phyloP scores from a whole-genome alignment of 2,113 vertebrate species.

The Choloepus hoffmanni region DNA sequence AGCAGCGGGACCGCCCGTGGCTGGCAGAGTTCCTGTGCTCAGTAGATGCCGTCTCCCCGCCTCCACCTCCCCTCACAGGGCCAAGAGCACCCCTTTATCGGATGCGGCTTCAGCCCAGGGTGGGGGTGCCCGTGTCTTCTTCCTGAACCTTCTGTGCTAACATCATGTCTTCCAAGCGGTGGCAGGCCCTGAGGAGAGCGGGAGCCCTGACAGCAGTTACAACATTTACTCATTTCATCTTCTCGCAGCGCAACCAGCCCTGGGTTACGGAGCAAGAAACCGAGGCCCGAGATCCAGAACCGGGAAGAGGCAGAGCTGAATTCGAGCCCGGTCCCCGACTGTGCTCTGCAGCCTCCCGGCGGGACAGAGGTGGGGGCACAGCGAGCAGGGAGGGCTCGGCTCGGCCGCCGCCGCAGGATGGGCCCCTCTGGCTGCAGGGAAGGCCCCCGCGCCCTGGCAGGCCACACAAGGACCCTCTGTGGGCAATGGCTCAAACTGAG shows the following conservation, averaged over 20 bases:
- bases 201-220: background rate
- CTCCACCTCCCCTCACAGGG: background rate
- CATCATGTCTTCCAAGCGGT: background rate
- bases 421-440: background rate
- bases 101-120: background rate
- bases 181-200: too few species aligned
- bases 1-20: background rate
- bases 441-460: background rate
- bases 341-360: too few species aligned
- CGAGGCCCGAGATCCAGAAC: background rate
- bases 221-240: background rate
- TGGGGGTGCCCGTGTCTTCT: background rate
- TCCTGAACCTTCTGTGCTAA: background rate
- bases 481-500: background rate
- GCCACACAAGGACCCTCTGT: slow-evolving; percentile 70
- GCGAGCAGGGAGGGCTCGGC: too few species aligned
- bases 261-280: background rate
- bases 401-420: too few species aligned
- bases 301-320: background rate
- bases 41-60: background rate
- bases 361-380: too few species aligned
- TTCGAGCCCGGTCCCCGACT: too few species aligned
- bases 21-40: too few species aligned
- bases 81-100: background rate
- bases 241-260: rapidly evolving